Evolutionary conservation across 1,140 invertebrate species (phyloP).

Genomic region (Drosophila teissieri): DNA sequence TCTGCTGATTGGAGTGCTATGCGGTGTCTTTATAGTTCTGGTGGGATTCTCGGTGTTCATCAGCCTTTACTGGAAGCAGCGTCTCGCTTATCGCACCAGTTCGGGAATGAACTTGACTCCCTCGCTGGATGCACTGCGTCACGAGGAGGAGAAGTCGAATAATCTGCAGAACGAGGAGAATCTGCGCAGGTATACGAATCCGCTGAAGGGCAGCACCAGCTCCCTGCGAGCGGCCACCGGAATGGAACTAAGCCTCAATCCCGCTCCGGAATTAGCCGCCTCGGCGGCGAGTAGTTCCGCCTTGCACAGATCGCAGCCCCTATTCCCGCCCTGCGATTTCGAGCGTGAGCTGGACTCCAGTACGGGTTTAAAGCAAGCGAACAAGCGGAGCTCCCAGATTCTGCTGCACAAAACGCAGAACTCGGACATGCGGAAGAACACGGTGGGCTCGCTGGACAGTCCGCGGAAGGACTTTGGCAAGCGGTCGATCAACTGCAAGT

Average conservation of each 20-base stretch:
- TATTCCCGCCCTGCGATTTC: conserved; percentile 86
- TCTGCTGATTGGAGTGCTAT: conserved; percentile 85
- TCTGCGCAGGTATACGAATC: conserved; percentile 88
- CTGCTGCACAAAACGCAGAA: conserved; percentile 90
- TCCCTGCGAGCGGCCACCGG: conserved; percentile 80
- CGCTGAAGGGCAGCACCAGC: conserved; percentile 84
- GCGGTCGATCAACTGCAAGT: conserved; percentile 85
- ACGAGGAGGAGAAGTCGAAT: conserved; percentile 94
- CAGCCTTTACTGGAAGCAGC: conserved; percentile 86
- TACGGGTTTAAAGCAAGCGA: conserved; percentile 65
- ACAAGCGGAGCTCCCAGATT: conserved; percentile 87
- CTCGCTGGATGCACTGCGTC: conserved; percentile 87
- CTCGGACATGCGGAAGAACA: conserved; percentile 91
- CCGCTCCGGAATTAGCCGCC: conserved; percentile 83
- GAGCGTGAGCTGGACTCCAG: conserved; percentile 74
- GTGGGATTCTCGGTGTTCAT: conserved; percentile 81
- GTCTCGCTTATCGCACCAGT: conserved; percentile 86
- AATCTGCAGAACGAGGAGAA: conserved; percentile 96
- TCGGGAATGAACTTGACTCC: conserved; percentile 86
- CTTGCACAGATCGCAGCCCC: conserved; percentile 87
- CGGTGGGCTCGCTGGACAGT: conserved; percentile 89
- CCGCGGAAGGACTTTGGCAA: conserved; percentile 92
- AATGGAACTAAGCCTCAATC: conserved; percentile 86
- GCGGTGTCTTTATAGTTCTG: conserved; percentile 84
- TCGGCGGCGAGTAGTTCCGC: conserved; percentile 86